Percentiles rank a stretch among this genome's conserved stretches.
These are phyloP conservation scores for Beroe ovata DNA, from an alignment of 37 sponge, comb jelly and placozoan genomes.

Conservation along the genomic window DNA sequence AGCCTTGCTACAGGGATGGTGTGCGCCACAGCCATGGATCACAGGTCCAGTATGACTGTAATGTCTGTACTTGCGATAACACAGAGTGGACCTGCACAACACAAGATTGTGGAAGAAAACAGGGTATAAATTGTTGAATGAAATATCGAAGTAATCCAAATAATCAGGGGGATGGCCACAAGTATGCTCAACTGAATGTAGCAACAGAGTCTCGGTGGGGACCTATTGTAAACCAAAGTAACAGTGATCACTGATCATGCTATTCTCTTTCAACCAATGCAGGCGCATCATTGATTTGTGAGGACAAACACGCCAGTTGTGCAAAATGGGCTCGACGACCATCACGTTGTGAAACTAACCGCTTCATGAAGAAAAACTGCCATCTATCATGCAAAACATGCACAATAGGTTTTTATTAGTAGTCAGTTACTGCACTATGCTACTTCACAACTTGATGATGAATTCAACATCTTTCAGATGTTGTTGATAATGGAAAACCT, in stretches of 20 bases:
- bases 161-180: too few species aligned
- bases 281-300: too few species aligned
- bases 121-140: too few species aligned
- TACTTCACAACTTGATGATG: neutral
- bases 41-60: constrained; percentile 44
- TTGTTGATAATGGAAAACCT: neutral
- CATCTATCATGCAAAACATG: neutral
- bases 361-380: constrained; percentile 17
- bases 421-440: neutral
- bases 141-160: too few species aligned
- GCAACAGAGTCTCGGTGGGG: too few species aligned
- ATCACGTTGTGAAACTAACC: neutral
- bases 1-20: constrained; percentile 22
- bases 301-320: constrained; percentile 7
- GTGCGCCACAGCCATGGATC: neutral
- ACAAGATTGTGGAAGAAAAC: too few species aligned
- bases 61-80: constrained; percentile 34
- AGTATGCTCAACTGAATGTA: too few species aligned
- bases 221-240: too few species aligned
- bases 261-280: too few species aligned
- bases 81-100: constrained; percentile 9
- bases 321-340: neutral
- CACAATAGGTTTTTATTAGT: neutral
- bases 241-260: too few species aligned
- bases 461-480: neutral